phyloP scores from a whole-genome alignment of 1,140 invertebrate species.

The Dreissena rostriformis region DNA sequence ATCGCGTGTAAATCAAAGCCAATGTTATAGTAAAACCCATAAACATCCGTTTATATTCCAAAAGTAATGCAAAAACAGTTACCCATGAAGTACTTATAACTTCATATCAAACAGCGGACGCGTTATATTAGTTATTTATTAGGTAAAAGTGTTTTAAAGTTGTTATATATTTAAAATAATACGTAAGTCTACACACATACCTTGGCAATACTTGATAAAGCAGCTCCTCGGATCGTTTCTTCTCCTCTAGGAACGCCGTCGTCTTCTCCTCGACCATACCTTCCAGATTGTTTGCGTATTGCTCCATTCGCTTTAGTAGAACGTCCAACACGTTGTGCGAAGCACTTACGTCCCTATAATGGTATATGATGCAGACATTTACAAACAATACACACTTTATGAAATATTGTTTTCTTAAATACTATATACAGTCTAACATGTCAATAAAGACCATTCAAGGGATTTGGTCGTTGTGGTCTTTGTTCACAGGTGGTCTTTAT shows the following conservation, averaged over 20 bases:
- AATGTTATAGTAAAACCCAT: background rate
- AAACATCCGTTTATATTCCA: too few relatives aligned
- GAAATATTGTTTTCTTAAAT: background rate
- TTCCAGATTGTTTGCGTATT: constrained; percentile 97
- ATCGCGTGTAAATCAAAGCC: too few relatives aligned
- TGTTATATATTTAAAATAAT: background rate
- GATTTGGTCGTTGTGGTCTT: too few relatives aligned
- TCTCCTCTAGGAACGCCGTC: constrained; percentile 93
- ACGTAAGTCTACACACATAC: constrained; percentile 81
- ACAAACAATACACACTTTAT: background rate
- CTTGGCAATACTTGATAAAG: constrained; percentile 94
- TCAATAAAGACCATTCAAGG: too few relatives aligned
- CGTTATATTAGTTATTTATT: constrained; percentile 82
- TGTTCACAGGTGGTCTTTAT: too few relatives aligned
- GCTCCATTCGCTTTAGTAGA: constrained; percentile 96
- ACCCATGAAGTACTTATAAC: background rate
- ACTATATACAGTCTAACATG: background rate
- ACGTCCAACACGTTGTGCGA: constrained; percentile 87
- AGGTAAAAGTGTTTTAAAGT: too few relatives aligned
- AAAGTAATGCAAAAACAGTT: background rate
- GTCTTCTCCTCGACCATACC: constrained; percentile 95
- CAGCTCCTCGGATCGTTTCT: constrained; percentile 95
- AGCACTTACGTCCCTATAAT: constrained; percentile 2
- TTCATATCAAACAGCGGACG: background rate
- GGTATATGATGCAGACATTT: background rate